Evolutionary conservation across 2,888 invertebrate species (phyloP), one percentile per base, ranked within the genome.

Genomic region (Anarsia innoxiella): DNA sequence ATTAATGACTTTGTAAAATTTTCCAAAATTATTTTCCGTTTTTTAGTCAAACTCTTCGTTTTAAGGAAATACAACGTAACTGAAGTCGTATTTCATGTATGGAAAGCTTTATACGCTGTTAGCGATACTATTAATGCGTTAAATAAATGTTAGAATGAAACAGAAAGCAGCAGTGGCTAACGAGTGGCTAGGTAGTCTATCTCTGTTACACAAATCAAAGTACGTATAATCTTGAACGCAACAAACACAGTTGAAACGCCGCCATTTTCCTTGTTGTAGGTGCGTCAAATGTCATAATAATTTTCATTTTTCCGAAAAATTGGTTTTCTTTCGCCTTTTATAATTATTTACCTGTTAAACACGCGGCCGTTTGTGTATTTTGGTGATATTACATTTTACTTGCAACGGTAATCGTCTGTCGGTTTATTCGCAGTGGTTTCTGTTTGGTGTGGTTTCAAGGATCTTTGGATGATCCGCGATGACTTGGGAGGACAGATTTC

Each of bases 261-360:
- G 80, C 83, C 83, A 84, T 84, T 82, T 84, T 83, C 75, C 82
- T 82, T 83, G 82, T 83, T 82, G 82, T 82, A 82, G 82, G 80
- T 76, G 79, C 79, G 71, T 79, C 80, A 83, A 83, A 84, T 84
- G 83, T 84, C 83, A 84, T 84, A 84, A 84, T 84, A 83, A 79
- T 84, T 82, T 79, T 64, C 63, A 70, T 75, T 78, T 75, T 66
- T 59, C 50, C 48, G 58, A 67, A 73, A 72, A 73, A 66, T 68
- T 65, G 58, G 64, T 78, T 80, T 80, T 73, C 62, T 77, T 80
- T 74, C 48, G 60, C 72, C 72, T 69, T 73, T 79, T 80, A 63
- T 55, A 66, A 76, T 77, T 54, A 66, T 72, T 66, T 59, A 59
- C 52, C 54, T 51, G 68, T 71, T 64, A 52, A 59, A 9, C 67